A percentile compares a stretch with the other conserved stretches of the same genome.
Conservation (phyloP, 2,113 vertebrate species). For the Myocastor coypus region DNA sequence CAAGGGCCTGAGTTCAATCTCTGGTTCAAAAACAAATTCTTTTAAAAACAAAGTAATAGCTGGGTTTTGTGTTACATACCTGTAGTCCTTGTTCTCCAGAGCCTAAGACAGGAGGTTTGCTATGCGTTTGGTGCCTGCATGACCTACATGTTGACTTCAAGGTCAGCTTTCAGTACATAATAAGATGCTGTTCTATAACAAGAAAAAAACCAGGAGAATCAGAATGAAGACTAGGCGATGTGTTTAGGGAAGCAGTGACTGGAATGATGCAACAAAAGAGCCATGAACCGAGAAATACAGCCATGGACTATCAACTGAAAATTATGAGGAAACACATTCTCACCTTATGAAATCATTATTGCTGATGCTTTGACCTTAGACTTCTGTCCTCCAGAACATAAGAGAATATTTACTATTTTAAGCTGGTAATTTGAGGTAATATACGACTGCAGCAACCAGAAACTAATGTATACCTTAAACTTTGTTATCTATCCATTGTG, state of each 20-base stretch:
- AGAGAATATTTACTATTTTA: not conserved
- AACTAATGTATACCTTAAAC: not conserved
- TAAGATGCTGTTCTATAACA: not conserved
- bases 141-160: not conserved
- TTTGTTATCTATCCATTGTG: not conserved
- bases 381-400: not conserved
- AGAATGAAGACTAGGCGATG: not conserved
- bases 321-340: not conserved
- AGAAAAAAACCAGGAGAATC: not conserved
- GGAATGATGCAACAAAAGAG: not conserved
- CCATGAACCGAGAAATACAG: not conserved
- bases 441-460: not conserved
- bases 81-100: not conserved
- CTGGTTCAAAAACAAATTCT: not conserved
- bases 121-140: not conserved
- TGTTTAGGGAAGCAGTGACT: not conserved
- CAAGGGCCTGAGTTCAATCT: too few relatives aligned
- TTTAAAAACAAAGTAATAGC: not conserved
- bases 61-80: not conserved
- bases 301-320: not conserved
- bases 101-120: not conserved
- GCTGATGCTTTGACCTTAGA: not conserved
- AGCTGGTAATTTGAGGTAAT: conserved; percentile 16
- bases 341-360: not conserved
- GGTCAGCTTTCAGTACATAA: not conserved